Evolutionary conservation across 2,797 vertebrate genomes (phyloP), one percentile per base, ranked within the genome.

Genomic region (Gymnoscopelus braueri): DNA sequence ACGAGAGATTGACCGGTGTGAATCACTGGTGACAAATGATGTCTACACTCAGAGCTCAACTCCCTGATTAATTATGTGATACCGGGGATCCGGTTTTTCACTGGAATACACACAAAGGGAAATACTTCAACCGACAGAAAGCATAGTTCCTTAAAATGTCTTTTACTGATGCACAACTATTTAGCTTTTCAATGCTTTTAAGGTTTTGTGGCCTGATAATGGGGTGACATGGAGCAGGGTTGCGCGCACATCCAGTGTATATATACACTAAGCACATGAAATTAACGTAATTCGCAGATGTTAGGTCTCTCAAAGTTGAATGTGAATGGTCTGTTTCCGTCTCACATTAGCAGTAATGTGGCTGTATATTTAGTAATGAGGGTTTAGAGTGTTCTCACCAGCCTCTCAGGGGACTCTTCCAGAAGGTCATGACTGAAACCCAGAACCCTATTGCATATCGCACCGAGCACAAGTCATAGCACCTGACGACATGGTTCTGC

Each of bases 401-500:
- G 77, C 1, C 23, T 83, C 84, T 71, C 89, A 9, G 59, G 88
- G 74, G 88, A 84, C 75, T 69, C 77, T 82, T 78, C 85, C 73
- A 75, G 77, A 78, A 75, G 83, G 78, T 83, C 83, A 76, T 65
- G 81, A 85, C 85, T 82, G 74, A 78, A 67, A 84, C 80, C 77
- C 81, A 26, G 75, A 78, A 75, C 79, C 84, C 69, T 87, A 90
- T 92, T 87, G 60, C 81, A 77, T 92, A 84, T 89, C 89, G 75
- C 60, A 66, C 76, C 57, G 85, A 65, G 81, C 72, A 69, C 75
- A 71, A 84, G 84, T 77, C 81, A 75, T 75, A 67, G 77, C 82
- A 88, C 91, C 89, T 89, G 90, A 91, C 76, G 73, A 89, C 87
- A 78, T 71, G 83, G 85, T 88, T 86, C 88, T 86, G 75, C 72